phyloP scores from a whole-genome alignment of 2,888 invertebrate genomes.

The Cephus sareptanus region DNA sequence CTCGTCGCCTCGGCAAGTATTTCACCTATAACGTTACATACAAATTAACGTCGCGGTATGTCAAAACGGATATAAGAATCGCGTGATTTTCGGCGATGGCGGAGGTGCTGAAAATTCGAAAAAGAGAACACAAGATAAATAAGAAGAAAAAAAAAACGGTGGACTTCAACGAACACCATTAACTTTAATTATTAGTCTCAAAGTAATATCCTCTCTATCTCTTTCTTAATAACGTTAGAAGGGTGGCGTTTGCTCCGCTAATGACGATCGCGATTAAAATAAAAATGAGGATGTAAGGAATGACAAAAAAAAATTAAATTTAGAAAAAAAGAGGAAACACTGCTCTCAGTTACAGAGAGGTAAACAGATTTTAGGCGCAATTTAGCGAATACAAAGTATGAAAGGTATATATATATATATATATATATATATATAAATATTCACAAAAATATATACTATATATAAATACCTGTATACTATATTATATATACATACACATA shows the following conservation, averaged over 20 bases:
- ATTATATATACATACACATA: slow-evolving; percentile 38
- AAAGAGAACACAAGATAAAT: not conserved
- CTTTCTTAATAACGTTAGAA: not conserved
- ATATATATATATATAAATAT: slow-evolving; percentile 3
- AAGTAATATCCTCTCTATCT: not conserved
- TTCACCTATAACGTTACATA: not conserved
- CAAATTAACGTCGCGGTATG: not conserved
- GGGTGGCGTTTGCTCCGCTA: not conserved
- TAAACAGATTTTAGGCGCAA: slow-evolving; percentile 18
- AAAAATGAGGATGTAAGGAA: slow-evolving; percentile 20
- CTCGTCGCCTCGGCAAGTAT: not conserved
- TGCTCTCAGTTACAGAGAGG: not conserved
- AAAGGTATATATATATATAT: slow-evolving; percentile 14
- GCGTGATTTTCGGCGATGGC: not conserved
- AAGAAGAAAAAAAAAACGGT: not conserved
- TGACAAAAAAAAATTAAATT: slow-evolving; percentile 21
- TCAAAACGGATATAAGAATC: no score
- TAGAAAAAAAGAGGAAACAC: slow-evolving; percentile 6
- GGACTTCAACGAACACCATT: not conserved
- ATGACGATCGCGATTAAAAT: not conserved
- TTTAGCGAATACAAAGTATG: slow-evolving; percentile 18
- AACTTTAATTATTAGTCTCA: not conserved
- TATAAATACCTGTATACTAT: slow-evolving; percentile 33
- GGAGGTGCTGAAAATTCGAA: not conserved
- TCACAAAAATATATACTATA: no score